Conservation (phyloP, 2,797 vertebrate species). For the Cichlasoma orientale region DNA sequence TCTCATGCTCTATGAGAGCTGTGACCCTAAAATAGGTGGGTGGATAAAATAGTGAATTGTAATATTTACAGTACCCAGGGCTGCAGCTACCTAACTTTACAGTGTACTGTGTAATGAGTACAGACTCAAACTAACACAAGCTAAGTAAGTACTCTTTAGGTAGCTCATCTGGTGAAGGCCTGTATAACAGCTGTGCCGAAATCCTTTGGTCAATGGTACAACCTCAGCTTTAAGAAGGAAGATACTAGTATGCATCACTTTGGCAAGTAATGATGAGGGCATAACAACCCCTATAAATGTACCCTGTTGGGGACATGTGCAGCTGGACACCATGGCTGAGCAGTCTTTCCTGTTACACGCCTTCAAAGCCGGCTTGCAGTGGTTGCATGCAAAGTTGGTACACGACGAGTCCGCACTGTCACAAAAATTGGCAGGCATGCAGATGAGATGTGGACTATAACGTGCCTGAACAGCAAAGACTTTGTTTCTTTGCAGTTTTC, state of each 20-base stretch:
- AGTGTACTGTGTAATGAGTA: neutral
- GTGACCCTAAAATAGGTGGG: neutral
- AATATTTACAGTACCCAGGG: neutral
- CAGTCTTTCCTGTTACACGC: neutral
- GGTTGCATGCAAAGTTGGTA: neutral
- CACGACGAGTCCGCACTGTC: neutral
- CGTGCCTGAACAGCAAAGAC: fast-evolving
- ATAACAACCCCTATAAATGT: neutral
- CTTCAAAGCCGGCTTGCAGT: neutral
- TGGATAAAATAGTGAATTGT: neutral
- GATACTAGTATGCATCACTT: neutral
- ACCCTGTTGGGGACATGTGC: neutral
- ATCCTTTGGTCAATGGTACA: neutral
- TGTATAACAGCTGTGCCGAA: neutral
- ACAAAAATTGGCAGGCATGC: neutral
- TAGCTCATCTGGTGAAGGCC: neutral
- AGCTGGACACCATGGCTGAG: neutral
- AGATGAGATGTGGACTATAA: neutral
- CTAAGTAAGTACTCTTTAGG: fast-evolving
- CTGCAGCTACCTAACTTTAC: neutral
- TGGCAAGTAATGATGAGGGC: neutral
- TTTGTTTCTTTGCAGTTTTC: neutral
- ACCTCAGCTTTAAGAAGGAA: neutral
- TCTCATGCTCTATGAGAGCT: neutral
- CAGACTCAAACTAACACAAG: neutral